Evolutionary conservation across 2,888 invertebrate genomes (phyloP).

Genomic region (Melanchra persicariae): DNA sequence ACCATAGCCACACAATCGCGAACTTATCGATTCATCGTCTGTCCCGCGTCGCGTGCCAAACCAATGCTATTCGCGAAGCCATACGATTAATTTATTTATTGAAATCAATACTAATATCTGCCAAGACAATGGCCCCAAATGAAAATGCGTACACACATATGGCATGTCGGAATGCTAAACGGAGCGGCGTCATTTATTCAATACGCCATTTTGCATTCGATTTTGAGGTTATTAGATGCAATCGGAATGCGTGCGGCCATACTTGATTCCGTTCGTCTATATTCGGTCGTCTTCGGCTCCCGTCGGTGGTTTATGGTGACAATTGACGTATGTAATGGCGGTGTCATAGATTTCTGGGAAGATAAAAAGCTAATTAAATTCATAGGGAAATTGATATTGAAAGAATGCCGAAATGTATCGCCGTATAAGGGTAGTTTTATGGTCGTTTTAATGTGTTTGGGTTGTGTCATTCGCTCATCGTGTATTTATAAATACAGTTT

Average conservation of each 20-base stretch:
- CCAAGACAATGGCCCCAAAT: slow-evolving; percentile 90
- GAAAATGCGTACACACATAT: slow-evolving; percentile 89
- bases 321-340: slow-evolving; percentile 83
- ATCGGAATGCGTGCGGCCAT: slow-evolving; percentile 89
- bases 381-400: slow-evolving; percentile 77
- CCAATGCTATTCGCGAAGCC: slow-evolving; percentile 86
- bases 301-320: slow-evolving; percentile 79
- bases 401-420: slow-evolving; percentile 67
- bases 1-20: slow-evolving; percentile 80
- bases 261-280: slow-evolving; percentile 83
- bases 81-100: slow-evolving; percentile 91
- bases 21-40: slow-evolving; percentile 86
- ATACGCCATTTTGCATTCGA: slow-evolving; percentile 90
- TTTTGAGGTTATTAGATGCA: slow-evolving; percentile 91
- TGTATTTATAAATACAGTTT: slow-evolving; percentile 62
- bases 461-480: slow-evolving; percentile 47
- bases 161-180: slow-evolving; percentile 90
- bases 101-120: slow-evolving; percentile 91
- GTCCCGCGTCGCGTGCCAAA: slow-evolving; percentile 89
- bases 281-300: slow-evolving; percentile 82
- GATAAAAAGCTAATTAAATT: slow-evolving; percentile 76
- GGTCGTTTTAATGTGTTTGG: slow-evolving; percentile 57
- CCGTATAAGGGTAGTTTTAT: slow-evolving; percentile 63
- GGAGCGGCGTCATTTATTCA: slow-evolving; percentile 89
- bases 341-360: slow-evolving; percentile 84